A percentile compares a stretch with the other conserved stretches of the same genome.
phyloP scores from a whole-genome alignment of 1,140 invertebrate genomes.

The Drosophila kohkoa region DNA sequence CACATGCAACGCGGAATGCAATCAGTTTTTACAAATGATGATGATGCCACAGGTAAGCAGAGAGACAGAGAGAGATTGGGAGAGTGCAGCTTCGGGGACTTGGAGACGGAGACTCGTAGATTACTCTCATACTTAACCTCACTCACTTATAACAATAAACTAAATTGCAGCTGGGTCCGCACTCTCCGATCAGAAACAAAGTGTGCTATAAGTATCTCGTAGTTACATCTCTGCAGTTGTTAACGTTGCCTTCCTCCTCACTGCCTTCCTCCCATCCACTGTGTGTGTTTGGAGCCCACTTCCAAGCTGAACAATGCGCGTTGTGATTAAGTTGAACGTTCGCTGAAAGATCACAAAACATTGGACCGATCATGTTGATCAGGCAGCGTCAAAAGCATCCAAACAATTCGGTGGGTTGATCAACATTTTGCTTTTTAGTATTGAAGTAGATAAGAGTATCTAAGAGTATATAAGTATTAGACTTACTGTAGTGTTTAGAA shows the following conservation, averaged over 20 bases:
- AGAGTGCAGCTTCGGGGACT: constrained; percentile 3
- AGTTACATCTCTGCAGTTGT: constrained; percentile 73
- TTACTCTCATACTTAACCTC: constrained; percentile 80
- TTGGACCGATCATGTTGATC: constrained; percentile 72
- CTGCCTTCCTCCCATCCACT: neutral
- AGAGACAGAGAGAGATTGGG: neutral
- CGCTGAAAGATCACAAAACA: constrained; percentile 80
- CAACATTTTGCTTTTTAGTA: neutral
- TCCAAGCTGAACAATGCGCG: constrained; percentile 53
- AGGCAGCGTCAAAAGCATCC: constrained; percentile 44
- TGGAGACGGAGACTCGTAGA: constrained; percentile 57
- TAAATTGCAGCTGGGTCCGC: constrained; percentile 69
- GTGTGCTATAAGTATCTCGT: constrained; percentile 68
- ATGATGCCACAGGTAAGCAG: constrained; percentile 53
- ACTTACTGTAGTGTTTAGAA: too few relatives aligned
- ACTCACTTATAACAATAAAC: constrained; percentile 84
- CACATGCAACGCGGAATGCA: constrained; percentile 65
- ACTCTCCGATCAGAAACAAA: constrained; percentile 66
- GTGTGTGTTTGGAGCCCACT: constrained; percentile 17
- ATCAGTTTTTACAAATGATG: constrained; percentile 82
- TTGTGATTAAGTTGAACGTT: constrained; percentile 77
- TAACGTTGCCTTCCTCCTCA: constrained; percentile 36
- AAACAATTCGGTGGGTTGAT: constrained; percentile 25
- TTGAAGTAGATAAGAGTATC: neutral
- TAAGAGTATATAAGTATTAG: too few relatives aligned